Conservation (phyloP, 1,140 invertebrate genomes). For the Drosophila neocordata region DNA sequence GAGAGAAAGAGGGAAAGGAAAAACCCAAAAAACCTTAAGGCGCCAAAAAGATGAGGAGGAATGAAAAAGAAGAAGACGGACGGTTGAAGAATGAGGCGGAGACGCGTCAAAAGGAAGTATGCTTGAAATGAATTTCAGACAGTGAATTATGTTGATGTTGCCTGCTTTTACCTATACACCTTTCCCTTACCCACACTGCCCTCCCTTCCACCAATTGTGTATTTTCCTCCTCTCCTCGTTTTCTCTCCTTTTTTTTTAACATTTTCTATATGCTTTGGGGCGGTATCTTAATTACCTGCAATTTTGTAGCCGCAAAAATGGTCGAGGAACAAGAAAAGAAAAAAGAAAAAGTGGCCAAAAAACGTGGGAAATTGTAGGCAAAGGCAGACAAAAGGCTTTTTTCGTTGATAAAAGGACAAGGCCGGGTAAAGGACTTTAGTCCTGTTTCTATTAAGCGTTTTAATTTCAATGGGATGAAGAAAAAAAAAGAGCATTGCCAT, state of each 20-base stretch:
- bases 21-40: slow-evolving; percentile 6
- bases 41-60: neutral
- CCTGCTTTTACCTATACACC: no score
- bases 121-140: slow-evolving; percentile 63
- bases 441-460: slow-evolving; percentile 60
- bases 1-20: neutral
- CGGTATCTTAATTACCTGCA: slow-evolving; percentile 74
- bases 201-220: no score
- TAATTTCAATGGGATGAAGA: slow-evolving; percentile 59
- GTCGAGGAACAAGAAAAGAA: neutral
- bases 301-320: slow-evolving; percentile 66
- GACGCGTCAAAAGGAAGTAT: slow-evolving; percentile 52
- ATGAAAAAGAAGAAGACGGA: neutral
- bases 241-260: no score
- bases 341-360: slow-evolving; percentile 22
- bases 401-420: slow-evolving; percentile 40
- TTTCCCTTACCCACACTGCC: no score
- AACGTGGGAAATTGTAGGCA: slow-evolving; percentile 25
- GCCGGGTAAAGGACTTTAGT: neutral
- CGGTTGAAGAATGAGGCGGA: neutral
- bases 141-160: slow-evolving; percentile 66
- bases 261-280: slow-evolving; percentile 12
- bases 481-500: slow-evolving; percentile 39
- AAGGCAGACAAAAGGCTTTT: slow-evolving; percentile 37
- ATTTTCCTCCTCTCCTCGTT: neutral